Evolutionary conservation across 2,113 vertebrate genomes (phyloP), one percentile per base, ranked within the genome.

Genomic region (Arenaria interpres): DNA sequence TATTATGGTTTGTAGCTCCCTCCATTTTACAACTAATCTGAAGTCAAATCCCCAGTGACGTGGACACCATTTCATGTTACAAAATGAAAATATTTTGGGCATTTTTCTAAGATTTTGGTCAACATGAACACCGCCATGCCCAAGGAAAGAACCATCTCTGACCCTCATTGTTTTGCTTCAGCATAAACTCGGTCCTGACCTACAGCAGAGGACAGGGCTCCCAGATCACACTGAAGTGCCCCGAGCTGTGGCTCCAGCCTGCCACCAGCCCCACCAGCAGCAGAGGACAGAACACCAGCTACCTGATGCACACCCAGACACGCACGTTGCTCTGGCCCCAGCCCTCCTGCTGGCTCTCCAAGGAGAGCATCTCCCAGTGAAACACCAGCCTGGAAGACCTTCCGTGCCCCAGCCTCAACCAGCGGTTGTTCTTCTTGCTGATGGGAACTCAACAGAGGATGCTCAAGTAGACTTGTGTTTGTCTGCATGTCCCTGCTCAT

Each of bases 91-190:
- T 28, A 88, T 32, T 46, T 56, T 4, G 21, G 24, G 9, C 63
- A 46, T 15, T 16, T n/a, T 67, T 54, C 39, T 23, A 37, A 62
- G 37, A 7, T 66, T 66, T 59, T 28, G 10, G 6, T 79, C 20
- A 41, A 41, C 12, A 41, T 10, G 10, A 69, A 75, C 5, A 35
- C 33, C 28, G 13, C 24, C 24, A 24, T 6, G 8, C 10, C 45
- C 46, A 62, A 32, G 12, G 8, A 28, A 83, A 62, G 8, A 78
- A 67, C 8, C 11, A 37, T 1, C 51, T 64, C 33, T 53, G 32
- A 67, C 20, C 4, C 30, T 48, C 1, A 0, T 3, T 3, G 18
- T 19, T 46, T 14, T 32, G 2, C 30, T 50, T 59, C 57, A 60
- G 53, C 16, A 21, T n/a, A 74, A 50, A 41, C 17, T 32, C 50